phyloP scores from a whole-genome alignment of 2,113 vertebrate genomes.

The Pomatostomus ruficeps region DNA sequence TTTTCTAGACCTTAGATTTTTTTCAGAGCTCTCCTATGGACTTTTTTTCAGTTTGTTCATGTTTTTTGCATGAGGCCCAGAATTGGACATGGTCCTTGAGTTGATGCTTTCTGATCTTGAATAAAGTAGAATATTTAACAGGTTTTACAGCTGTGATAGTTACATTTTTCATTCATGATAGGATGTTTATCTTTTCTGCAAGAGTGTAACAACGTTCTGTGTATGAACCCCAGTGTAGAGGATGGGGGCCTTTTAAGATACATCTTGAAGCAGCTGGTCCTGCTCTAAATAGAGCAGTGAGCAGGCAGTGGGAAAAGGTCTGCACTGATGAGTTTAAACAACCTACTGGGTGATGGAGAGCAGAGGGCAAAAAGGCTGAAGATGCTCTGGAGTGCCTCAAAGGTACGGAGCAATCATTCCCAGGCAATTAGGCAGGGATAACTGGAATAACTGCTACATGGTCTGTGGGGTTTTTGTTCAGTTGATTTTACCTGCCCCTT shows the following conservation, averaged over 20 bases:
- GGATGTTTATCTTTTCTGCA: constrained; percentile 36
- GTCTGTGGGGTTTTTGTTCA: neutral
- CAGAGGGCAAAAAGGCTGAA: neutral
- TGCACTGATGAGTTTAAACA: neutral
- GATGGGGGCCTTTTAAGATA: neutral
- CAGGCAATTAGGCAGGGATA: neutral
- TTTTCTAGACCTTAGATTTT: neutral
- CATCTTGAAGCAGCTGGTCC: neutral
- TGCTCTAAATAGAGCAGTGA: neutral
- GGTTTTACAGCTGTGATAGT: neutral
- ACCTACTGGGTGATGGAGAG: neutral
- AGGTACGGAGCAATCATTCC: neutral
- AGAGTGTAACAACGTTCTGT: neutral
- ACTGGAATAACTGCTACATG: neutral
- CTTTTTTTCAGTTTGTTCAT: neutral
- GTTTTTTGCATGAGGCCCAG: neutral
- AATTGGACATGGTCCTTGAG: neutral
- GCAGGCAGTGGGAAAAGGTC: neutral
- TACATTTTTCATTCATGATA: constrained; percentile 19
- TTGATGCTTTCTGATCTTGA: neutral
- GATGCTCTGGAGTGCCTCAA: neutral
- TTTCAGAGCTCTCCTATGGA: neutral
- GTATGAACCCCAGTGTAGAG: neutral
- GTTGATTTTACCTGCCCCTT: neutral
- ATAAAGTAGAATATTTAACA: neutral